A percentile compares a stretch with the other conserved stretches of the same genome.
phyloP scores from a whole-genome alignment of 1,140 invertebrate genomes.

The Dendroctonus valens region DNA sequence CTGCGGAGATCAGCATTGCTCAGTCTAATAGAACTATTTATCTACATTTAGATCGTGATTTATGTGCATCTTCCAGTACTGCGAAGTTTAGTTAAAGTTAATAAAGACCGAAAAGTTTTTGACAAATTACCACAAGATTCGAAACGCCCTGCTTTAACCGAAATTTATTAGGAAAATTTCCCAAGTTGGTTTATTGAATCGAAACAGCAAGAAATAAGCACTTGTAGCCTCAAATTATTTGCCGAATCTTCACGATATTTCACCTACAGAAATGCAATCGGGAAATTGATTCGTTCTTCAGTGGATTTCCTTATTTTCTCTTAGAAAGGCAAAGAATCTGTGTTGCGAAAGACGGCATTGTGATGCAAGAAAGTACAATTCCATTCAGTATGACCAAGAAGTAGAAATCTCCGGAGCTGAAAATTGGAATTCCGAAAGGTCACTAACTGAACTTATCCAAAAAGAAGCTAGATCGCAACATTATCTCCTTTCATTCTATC shows the following conservation, averaged over 20 bases:
- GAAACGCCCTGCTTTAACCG: conserved; percentile 1
- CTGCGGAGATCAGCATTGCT: neutral
- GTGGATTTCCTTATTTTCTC: too few species aligned
- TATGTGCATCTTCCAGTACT: conserved; percentile 11
- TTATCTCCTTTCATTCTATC: neutral
- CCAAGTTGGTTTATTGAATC: conserved; percentile 12
- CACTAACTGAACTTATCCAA: too few species aligned
- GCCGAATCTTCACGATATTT: too few species aligned
- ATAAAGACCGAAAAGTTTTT: conserved; percentile 18
- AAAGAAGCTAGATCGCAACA: too few species aligned
- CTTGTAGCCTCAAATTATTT: neutral
- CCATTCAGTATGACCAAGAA: too few species aligned
- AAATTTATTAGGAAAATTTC: conserved; percentile 10
- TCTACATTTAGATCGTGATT: conserved; percentile 8
- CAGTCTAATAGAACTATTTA: conserved; percentile 8
- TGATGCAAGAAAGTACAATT: too few species aligned
- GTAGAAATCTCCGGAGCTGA: too few species aligned
- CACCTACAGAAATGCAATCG: too few species aligned
- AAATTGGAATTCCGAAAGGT: too few species aligned
- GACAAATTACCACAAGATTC: conserved; percentile 13
- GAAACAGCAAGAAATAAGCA: conserved; percentile 7
- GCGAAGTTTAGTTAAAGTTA: conserved; percentile 11
- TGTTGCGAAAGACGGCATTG: too few species aligned
- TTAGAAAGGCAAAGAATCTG: too few species aligned
- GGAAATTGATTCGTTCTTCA: too few species aligned